Evolutionary conservation across 1,140 invertebrate genomes (phyloP).

Genomic region (Zaprionus nigranus): DNA sequence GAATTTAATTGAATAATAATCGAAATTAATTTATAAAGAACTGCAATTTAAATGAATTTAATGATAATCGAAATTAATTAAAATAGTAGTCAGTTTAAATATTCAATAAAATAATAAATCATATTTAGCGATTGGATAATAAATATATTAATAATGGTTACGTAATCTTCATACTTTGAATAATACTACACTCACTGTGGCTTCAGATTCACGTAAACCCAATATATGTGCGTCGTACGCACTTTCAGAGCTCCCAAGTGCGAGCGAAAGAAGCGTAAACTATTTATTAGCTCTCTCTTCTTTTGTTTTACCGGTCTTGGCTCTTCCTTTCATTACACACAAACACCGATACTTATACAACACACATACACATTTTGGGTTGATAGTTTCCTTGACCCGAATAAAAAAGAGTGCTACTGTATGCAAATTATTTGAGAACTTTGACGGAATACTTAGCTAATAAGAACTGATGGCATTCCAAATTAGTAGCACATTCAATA

Average conservation of each 20-base stretch:
- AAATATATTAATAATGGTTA: no score
- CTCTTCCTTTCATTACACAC: background rate
- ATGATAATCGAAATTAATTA: no score
- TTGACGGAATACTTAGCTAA: slow-evolving; percentile 38
- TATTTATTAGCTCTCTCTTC: slow-evolving; percentile 36
- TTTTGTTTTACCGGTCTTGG: slow-evolving; percentile 6
- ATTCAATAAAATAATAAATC: no score
- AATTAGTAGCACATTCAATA: background rate
- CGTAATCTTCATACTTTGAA: no score
- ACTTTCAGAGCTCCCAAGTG: background rate
- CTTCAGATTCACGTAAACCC: slow-evolving; percentile 13
- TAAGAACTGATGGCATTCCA: slow-evolving; percentile 9
- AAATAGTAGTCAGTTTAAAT: no score
- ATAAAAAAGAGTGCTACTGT: slow-evolving; percentile 48
- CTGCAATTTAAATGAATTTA: no score
- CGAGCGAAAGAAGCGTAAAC: slow-evolving; percentile 8
- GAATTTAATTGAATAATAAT: no score
- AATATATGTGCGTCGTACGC: slow-evolving; percentile 6
- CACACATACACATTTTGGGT: slow-evolving; percentile 19
- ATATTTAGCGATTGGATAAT: no score
- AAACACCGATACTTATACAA: background rate
- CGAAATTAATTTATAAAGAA: no score
- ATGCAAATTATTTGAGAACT: slow-evolving; percentile 49
- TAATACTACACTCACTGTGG: background rate
- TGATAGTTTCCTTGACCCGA: slow-evolving; percentile 78